These are phyloP conservation scores for Synanceia verrucosa DNA, from an alignment of 2,797 vertebrate species.

Conservation along the genomic window DNA sequence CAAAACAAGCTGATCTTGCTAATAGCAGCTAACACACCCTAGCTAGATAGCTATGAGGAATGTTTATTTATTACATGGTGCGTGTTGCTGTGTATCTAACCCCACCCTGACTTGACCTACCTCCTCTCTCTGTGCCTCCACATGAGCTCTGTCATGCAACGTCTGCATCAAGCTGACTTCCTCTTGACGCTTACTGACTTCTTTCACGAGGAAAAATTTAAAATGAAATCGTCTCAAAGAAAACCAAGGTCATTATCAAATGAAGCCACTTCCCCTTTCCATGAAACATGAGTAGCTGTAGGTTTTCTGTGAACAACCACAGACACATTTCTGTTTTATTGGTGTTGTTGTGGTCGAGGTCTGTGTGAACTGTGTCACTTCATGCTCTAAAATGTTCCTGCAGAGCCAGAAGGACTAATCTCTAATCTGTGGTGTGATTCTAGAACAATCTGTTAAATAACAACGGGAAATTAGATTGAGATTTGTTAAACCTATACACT, in stretches of 20 bases:
- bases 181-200: conserved; percentile 20
- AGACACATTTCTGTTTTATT: neutral
- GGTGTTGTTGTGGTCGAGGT: neutral
- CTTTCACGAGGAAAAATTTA: neutral
- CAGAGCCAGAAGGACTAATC: neutral
- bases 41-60: conserved; percentile 30
- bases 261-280: neutral
- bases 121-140: conserved; percentile 25
- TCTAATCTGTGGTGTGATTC: neutral
- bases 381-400: neutral
- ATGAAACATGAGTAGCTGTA: neutral
- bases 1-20: conserved; percentile 22
- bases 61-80: conserved; percentile 41
- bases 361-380: neutral
- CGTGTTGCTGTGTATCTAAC: conserved; percentile 13
- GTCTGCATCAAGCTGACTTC: conserved; percentile 24
- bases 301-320: neutral
- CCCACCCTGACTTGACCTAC: conserved; percentile 34
- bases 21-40: conserved; percentile 28
- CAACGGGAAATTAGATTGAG: neutral
- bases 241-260: conserved; percentile 1
- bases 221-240: neutral
- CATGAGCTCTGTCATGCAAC: conserved; percentile 7
- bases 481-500: neutral
- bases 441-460: neutral